These are phyloP conservation scores for Phrynocephalus versicolor DNA, from an alignment of 2,113 vertebrate species.

Conservation along the genomic window DNA sequence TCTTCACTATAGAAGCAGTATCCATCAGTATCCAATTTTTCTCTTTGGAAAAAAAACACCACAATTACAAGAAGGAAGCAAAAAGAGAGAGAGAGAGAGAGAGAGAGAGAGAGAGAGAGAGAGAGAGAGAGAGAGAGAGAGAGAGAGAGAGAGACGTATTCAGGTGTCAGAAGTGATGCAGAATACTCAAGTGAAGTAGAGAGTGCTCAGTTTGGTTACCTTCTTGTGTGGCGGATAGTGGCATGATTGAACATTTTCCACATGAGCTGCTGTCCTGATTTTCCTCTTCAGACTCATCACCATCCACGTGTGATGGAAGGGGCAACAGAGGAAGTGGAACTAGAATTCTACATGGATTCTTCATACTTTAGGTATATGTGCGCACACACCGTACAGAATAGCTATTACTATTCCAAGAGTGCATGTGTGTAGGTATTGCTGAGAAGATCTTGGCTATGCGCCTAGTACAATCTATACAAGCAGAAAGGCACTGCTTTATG, in stretches of 20 bases:
- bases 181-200: too few relatives aligned
- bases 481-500: background rate
- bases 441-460: background rate
- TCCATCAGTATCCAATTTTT: conserved; percentile 11
- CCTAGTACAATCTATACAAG: background rate
- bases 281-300: too few relatives aligned
- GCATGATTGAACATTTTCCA: too few relatives aligned
- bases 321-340: too few relatives aligned
- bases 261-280: too few relatives aligned
- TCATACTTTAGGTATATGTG: background rate
- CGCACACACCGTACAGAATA: background rate
- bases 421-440: background rate
- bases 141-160: too few relatives aligned
- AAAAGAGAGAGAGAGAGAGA: background rate
- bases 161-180: too few relatives aligned
- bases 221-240: too few relatives aligned
- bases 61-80: conserved; percentile 29
- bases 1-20: conserved; percentile 1
- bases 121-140: too few relatives aligned
- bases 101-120: too few relatives aligned
- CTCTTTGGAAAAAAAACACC: conserved; percentile 9
- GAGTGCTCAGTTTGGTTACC: too few relatives aligned
- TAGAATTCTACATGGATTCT: too few relatives aligned
- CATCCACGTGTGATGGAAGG: background rate
- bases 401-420: background rate